A percentile compares a stretch with the other conserved stretches of the same genome.
phyloP scores from a whole-genome alignment of 2,888 invertebrate species.

The Elmis aenea region DNA sequence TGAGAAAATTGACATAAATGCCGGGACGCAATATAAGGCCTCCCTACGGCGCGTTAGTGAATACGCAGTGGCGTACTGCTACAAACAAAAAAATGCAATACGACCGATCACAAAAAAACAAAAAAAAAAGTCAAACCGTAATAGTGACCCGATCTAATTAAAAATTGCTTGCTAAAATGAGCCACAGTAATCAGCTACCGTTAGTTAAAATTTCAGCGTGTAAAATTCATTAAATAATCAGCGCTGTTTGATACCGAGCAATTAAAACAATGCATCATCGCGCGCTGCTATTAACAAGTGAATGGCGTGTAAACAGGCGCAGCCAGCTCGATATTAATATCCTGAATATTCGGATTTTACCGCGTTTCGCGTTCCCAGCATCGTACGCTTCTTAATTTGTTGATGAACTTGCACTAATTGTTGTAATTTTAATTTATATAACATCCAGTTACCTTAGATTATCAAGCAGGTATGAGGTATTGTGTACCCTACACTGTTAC shows the following conservation, averaged over 20 bases:
- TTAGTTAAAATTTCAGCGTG: constrained; percentile 16
- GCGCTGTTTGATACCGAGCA: constrained; percentile 32
- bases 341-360: constrained; percentile 14
- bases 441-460: too few relatives aligned
- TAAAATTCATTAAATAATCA: constrained; percentile 29
- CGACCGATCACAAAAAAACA: too few relatives aligned
- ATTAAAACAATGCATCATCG: constrained; percentile 36
- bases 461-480: too few relatives aligned
- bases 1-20: constrained; percentile 34
- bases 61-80: constrained; percentile 14
- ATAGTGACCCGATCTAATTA: too few relatives aligned
- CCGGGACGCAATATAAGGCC: constrained; percentile 28
- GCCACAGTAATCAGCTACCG: constrained; percentile 7
- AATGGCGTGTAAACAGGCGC: constrained; percentile 27
- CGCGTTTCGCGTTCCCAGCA: constrained; percentile 5
- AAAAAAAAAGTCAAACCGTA: too few relatives aligned
- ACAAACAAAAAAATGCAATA: constrained; percentile 4
- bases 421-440: constrained; percentile 32
- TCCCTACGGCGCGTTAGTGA: constrained; percentile 23
- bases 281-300: constrained; percentile 24
- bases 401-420: constrained; percentile 31
- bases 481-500: constrained; percentile 11
- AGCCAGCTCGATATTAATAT: constrained; percentile 17
- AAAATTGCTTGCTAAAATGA: too few relatives aligned
- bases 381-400: constrained; percentile 27